These are phyloP conservation scores for Poecilia gillii DNA, from an alignment of 2,797 vertebrate genomes.

Conservation along the genomic window DNA sequence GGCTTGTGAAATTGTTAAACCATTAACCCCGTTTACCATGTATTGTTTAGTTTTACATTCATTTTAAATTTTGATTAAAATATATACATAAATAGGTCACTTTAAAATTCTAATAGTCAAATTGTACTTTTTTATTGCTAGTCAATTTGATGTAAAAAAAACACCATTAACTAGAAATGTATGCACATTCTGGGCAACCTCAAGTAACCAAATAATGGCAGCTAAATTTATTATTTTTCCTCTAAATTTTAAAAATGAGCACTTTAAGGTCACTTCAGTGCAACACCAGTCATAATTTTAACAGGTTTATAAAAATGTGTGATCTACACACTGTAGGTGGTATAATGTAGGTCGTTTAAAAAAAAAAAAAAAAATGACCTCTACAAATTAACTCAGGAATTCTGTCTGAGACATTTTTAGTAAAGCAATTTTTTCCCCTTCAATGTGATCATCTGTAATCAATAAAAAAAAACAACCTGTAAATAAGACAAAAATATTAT, in stretches of 20 bases:
- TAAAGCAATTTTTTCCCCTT: neutral
- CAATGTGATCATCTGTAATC: neutral
- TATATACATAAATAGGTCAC: neutral
- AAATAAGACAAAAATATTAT: neutral
- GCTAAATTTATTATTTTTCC: too few species aligned
- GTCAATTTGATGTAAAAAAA: neutral
- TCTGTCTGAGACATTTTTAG: neutral
- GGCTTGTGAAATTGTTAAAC: neutral
- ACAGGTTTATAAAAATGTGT: neutral
- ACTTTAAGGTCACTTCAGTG: neutral
- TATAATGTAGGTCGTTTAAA: neutral
- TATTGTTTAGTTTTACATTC: neutral
- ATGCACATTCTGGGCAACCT: neutral
- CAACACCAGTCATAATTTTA: neutral
- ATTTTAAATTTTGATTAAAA: neutral
- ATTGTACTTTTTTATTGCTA: neutral
- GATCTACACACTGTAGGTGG: neutral
- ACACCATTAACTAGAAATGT: neutral
- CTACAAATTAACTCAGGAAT: neutral
- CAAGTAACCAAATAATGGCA: neutral
- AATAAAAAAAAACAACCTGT: neutral
- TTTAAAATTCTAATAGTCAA: neutral
- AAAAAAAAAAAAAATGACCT: neutral
- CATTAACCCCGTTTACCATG: neutral
- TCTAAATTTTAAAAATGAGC: neutral